phyloP scores from a whole-genome alignment of 2,797 vertebrate genomes.

The Amniataba percoides region DNA sequence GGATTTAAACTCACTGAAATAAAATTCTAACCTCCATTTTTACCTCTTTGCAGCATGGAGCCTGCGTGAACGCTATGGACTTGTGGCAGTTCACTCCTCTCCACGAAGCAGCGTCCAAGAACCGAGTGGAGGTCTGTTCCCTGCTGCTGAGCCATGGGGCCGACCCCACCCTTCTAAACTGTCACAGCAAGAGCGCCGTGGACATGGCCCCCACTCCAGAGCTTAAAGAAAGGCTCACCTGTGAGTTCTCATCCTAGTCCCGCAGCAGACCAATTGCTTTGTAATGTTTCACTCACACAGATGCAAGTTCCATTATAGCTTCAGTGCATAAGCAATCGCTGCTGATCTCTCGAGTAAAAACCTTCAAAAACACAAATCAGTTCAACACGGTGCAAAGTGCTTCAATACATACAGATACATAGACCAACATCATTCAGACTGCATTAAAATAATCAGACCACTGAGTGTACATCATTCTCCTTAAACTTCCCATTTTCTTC shows the following conservation, averaged over 20 bases:
- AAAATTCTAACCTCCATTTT: neutral
- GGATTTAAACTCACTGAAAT: neutral
- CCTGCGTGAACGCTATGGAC: constrained; percentile 98
- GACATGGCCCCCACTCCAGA: constrained; percentile 98
- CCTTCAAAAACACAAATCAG: neutral
- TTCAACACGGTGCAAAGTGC: neutral
- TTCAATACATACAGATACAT: neutral
- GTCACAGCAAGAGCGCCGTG: constrained; percentile 96
- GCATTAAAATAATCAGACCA: neutral
- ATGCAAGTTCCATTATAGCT: neutral
- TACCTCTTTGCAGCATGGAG: constrained; percentile 89
- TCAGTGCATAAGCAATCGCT: neutral
- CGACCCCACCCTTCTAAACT: constrained; percentile 95
- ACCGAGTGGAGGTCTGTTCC: constrained; percentile 96
- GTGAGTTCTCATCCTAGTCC: constrained; percentile 81
- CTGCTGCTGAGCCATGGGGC: constrained; percentile 95
- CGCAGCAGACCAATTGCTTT: neutral
- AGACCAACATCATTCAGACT: neutral
- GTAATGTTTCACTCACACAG: neutral
- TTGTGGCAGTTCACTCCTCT: constrained; percentile 98
- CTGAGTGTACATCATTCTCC: neutral
- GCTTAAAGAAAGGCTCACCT: constrained; percentile 94
- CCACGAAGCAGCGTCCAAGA: constrained; percentile 97
- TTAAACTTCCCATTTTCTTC: constrained; percentile 17
- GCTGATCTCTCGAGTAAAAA: neutral